Percentiles rank a stretch among this genome's conserved stretches.
phyloP scores from a whole-genome alignment of 2,113 vertebrate species.

The Eolophus roseicapilla region DNA sequence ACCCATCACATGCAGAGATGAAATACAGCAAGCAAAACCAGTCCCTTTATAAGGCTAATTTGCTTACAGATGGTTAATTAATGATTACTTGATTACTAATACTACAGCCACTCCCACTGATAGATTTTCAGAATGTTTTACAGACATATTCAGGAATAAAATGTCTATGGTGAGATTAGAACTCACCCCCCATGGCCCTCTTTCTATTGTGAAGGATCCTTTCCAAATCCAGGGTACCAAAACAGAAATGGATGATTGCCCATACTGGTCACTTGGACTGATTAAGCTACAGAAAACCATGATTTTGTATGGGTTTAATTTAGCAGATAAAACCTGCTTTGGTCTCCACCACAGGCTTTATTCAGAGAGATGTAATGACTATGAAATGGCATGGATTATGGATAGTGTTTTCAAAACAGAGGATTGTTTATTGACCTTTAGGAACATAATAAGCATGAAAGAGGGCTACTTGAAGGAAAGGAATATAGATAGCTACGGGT shows the following conservation, averaged over 20 bases:
- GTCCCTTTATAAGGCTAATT: neutral
- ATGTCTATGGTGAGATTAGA: neutral
- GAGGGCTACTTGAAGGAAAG: neutral
- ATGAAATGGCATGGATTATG: neutral
- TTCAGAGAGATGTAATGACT: neutral
- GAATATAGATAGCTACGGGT: neutral
- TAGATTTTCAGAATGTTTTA: neutral
- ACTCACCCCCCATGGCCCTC: neutral
- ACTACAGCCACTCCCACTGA: neutral
- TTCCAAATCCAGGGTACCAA: neutral
- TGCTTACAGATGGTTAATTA: neutral
- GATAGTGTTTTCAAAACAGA: neutral
- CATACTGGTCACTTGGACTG: neutral
- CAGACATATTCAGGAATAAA: neutral
- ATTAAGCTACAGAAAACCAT: neutral
- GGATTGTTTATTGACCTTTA: neutral
- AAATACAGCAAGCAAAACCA: neutral
- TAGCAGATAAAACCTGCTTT: neutral
- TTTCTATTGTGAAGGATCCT: neutral
- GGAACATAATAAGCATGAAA: neutral
- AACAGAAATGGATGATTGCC: neutral
- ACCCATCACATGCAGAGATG: neutral
- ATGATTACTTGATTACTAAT: neutral
- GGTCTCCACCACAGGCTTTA: neutral
- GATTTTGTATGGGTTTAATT: neutral